These are phyloP conservation scores for Odobenus rosmarus DNA, from an alignment of 2,113 vertebrate genomes.

Conservation along the genomic window DNA sequence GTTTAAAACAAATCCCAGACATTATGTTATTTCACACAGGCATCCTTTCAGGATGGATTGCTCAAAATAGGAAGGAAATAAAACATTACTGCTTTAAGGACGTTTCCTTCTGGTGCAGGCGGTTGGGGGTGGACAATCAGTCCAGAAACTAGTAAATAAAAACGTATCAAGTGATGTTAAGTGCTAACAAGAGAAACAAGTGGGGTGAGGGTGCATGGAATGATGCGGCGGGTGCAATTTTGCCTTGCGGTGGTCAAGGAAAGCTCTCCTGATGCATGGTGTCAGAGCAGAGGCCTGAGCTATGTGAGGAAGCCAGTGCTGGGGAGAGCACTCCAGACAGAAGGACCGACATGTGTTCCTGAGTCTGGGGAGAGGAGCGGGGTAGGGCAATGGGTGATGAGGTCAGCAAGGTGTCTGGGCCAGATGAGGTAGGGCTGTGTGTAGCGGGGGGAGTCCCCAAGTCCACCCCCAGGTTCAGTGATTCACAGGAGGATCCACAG, in stretches of 20 bases:
- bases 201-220: neutral
- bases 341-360: neutral
- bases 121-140: neutral
- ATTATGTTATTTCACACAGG: neutral
- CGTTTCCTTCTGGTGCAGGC: neutral
- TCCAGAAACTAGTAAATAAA: neutral
- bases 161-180: too few species aligned
- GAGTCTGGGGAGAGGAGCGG: neutral
- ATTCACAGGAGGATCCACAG: neutral
- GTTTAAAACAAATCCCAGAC: neutral
- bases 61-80: neutral
- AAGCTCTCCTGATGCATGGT: neutral
- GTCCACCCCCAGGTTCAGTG: neutral
- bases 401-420: neutral
- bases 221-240: too few species aligned
- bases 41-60: neutral
- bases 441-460: neutral
- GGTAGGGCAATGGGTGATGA: fast-evolving
- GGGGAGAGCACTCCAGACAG: neutral
- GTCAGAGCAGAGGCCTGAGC: neutral
- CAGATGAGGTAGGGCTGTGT: too few species aligned
- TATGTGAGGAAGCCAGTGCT: fast-evolving
- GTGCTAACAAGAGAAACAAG: neutral
- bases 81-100: neutral
- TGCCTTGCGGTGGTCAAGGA: neutral